Evolutionary conservation across 2,113 vertebrate species (phyloP).

Genomic region (Eptesicus fuscus): DNA sequence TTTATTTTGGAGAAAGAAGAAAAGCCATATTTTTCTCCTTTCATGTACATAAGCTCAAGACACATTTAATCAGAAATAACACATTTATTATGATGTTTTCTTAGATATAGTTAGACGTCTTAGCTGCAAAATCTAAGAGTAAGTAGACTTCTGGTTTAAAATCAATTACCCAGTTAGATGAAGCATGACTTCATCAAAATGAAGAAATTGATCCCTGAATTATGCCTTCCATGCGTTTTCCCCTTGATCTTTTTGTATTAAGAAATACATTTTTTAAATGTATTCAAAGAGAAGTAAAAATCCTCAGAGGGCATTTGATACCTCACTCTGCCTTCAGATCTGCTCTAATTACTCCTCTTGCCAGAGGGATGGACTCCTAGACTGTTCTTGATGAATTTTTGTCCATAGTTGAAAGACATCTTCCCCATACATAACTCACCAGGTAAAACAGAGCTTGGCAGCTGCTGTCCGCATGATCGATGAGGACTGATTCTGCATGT

Average conservation of each 20-base stretch:
- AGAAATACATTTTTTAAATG: background rate
- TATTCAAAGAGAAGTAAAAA: slow-evolving; percentile 33
- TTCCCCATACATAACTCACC: background rate
- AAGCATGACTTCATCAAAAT: background rate
- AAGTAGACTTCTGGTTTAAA: slow-evolving; percentile 2
- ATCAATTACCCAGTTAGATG: slow-evolving; percentile 3
- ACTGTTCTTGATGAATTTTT: background rate
- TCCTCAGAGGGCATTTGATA: background rate
- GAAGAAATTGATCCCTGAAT: background rate
- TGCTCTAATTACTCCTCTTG: background rate
- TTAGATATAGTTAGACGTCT: background rate
- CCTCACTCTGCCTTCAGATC: background rate
- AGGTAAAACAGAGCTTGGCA: background rate
- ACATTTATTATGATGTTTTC: background rate
- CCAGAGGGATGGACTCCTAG: background rate
- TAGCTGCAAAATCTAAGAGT: background rate
- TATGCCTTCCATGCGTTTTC: background rate
- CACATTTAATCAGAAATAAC: background rate
- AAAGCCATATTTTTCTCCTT: background rate
- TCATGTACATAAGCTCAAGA: slow-evolving; percentile 15
- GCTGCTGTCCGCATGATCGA: background rate
- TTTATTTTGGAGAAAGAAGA: background rate
- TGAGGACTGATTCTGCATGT: background rate
- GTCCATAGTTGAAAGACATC: background rate
- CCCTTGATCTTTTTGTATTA: background rate